These are phyloP conservation scores for Macaria notata DNA, from an alignment of 2,888 invertebrate genomes.

Conservation along the genomic window DNA sequence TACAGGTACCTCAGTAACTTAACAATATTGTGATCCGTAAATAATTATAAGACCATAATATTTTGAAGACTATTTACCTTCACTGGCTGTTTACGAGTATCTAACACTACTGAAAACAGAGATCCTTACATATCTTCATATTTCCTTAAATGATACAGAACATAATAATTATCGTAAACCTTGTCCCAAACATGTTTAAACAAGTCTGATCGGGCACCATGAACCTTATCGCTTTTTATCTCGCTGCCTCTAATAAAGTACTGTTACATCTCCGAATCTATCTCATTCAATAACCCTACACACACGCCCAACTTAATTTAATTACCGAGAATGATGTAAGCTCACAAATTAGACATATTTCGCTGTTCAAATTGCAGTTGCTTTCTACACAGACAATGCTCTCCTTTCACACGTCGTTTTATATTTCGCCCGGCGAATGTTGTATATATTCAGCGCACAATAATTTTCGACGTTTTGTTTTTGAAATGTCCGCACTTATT, in stretches of 20 bases:
- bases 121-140: too few relatives aligned
- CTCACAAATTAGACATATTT: constrained; percentile 29
- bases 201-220: constrained; percentile 15
- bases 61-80: too few relatives aligned
- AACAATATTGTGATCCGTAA: too few relatives aligned
- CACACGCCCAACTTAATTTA: constrained; percentile 21
- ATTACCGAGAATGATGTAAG: constrained; percentile 22
- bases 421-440: constrained; percentile 39
- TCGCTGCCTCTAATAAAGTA: constrained; percentile 12
- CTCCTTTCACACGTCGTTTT: constrained; percentile 52
- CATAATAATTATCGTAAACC: too few relatives aligned
- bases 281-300: constrained; percentile 14
- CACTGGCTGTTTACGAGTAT: too few relatives aligned
- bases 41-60: too few relatives aligned
- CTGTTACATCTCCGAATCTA: constrained; percentile 13
- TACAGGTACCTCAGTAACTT: too few relatives aligned
- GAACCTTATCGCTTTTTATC: constrained; percentile 14
- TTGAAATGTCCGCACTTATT: constrained; percentile 32
- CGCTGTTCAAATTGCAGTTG: constrained; percentile 36
- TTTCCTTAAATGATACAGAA: too few relatives aligned
- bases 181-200: constrained; percentile 19
- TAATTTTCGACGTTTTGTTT: constrained; percentile 40
- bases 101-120: too few relatives aligned
- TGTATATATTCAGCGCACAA: constrained; percentile 33
- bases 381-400: constrained; percentile 55